Evolutionary conservation across 2,797 vertebrate species (phyloP).

Genomic region (Hydrocynus forskahlii): DNA sequence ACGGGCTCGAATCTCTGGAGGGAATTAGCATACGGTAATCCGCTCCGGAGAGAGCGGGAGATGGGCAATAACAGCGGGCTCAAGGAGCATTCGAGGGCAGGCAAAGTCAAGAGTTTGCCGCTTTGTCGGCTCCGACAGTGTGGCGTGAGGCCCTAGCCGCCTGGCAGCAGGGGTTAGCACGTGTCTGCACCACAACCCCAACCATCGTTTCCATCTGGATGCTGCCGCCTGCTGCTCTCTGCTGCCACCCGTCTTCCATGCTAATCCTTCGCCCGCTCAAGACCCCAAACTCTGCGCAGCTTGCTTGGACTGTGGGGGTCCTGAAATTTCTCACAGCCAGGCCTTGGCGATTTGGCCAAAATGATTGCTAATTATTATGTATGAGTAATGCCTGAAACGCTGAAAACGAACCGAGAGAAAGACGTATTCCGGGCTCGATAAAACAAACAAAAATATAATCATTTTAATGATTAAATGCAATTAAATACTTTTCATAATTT

Average conservation of each 20-base stretch:
- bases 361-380: background rate
- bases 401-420: background rate
- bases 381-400: background rate
- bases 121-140: background rate
- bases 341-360: background rate
- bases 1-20: slow-evolving; percentile 14
- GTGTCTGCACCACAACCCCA: slow-evolving; percentile 21
- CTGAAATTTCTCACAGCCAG: background rate
- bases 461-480: too few species aligned
- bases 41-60: background rate
- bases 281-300: background rate
- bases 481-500: too few species aligned
- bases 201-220: slow-evolving; percentile 49
- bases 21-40: slow-evolving; percentile 45
- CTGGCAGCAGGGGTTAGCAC: slow-evolving; percentile 16
- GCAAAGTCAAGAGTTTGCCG: slow-evolving; percentile 45
- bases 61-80: slow-evolving; percentile 27
- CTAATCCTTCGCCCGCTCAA: slow-evolving; percentile 28
- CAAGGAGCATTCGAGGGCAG: slow-evolving; percentile 15
- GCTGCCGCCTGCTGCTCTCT: slow-evolving; percentile 26
- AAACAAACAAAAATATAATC: background rate
- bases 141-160: background rate
- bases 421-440: too few species aligned
- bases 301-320: background rate
- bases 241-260: slow-evolving; percentile 20